Conservation (phyloP, 2,113 vertebrate genomes). For the Mastomys natalensis region DNA sequence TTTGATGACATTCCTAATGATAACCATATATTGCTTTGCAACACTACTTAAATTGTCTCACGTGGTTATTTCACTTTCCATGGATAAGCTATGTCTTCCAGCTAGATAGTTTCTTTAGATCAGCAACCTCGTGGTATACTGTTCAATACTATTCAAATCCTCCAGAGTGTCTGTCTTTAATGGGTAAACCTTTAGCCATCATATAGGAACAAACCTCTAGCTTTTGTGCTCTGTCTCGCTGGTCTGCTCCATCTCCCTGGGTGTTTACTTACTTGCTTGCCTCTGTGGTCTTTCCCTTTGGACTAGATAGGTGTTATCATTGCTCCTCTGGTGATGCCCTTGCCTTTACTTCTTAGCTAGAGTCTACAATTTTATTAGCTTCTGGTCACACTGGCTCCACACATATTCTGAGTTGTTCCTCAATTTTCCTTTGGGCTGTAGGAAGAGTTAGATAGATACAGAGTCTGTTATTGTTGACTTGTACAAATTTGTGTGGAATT, state of each 20-base stretch:
- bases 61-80: not conserved
- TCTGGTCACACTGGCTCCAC: not conserved
- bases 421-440: not conserved
- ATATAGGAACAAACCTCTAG: not conserved
- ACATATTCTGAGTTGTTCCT: not conserved
- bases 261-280: not conserved
- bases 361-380: not conserved
- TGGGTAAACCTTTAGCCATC: not conserved
- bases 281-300: not conserved
- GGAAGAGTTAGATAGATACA: not conserved
- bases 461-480: not conserved
- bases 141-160: not conserved
- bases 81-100: slow-evolving; percentile 3
- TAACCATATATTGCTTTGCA: not conserved
- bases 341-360: not conserved
- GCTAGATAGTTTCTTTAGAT: not conserved
- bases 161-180: not conserved
- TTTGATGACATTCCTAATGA: slow-evolving; percentile 28
- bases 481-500: not conserved
- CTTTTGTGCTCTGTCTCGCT: not conserved
- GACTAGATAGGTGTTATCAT: not conserved
- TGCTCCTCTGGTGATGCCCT: not conserved
- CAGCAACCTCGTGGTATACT: not conserved
- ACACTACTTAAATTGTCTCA: not conserved
- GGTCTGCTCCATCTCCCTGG: not conserved